Percentiles rank a stretch among this genome's conserved stretches.
phyloP scores from a whole-genome alignment of 35 echinoderm and acorn worm genomes.

The Acanthaster planci region DNA sequence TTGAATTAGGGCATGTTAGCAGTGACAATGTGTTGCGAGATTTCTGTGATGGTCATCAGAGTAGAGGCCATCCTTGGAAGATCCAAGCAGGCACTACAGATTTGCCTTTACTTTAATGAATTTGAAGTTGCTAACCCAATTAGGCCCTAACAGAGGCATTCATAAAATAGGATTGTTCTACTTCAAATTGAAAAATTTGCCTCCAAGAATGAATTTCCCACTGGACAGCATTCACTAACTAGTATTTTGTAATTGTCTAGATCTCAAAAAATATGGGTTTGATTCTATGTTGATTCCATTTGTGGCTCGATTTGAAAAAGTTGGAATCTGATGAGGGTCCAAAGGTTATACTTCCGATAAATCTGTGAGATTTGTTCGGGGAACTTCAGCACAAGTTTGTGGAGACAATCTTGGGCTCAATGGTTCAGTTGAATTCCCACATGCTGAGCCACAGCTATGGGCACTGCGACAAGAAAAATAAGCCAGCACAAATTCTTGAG shows the following conservation, averaged over 20 bases:
- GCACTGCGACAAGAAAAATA: constrained; percentile 47
- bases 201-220: constrained; percentile 43
- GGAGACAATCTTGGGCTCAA: constrained; percentile 54
- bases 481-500: constrained; percentile 40
- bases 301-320: constrained; percentile 38
- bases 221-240: constrained; percentile 49
- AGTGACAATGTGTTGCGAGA: constrained; percentile 47
- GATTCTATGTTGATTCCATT: constrained; percentile 52
- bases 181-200: constrained; percentile 42
- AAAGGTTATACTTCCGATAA: constrained; percentile 20
- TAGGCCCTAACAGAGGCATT: constrained; percentile 61
- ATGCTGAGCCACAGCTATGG: constrained; percentile 49
- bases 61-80: constrained; percentile 41
- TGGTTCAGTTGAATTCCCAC: constrained; percentile 20
- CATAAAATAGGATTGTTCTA: constrained; percentile 64
- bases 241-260: constrained; percentile 37
- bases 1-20: constrained; percentile 13
- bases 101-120: constrained; percentile 61
- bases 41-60: constrained; percentile 50
- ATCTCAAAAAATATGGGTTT: constrained; percentile 64
- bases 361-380: not conserved
- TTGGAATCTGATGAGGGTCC: constrained; percentile 61
- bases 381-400: constrained; percentile 35
- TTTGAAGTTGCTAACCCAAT: constrained; percentile 59
- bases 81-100: constrained; percentile 30